Evolutionary conservation across 2,888 invertebrate species (phyloP), one percentile per base, ranked within the genome.

Genomic region (Netelia fuscicornis): DNA sequence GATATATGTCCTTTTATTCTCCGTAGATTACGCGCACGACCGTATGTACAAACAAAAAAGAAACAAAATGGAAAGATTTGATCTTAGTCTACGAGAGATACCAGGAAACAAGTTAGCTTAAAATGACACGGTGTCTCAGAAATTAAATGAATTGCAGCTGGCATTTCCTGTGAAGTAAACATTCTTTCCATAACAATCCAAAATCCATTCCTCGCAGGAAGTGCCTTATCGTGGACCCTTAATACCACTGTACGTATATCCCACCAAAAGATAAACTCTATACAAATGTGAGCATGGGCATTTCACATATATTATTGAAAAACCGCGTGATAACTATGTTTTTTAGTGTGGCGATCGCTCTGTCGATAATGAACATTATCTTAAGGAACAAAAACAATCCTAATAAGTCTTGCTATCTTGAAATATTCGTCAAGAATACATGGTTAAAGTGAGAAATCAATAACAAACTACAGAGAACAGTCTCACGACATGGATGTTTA

Each of bases 401-500:
- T 30, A 30, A 30, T 8, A 6, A 37, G 5, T 37, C 6, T 37
- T 6, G 37, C 37, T 5, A 37, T 6, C 37, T 37, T 37, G 37
- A 37, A 37, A 37, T 6, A 37, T 37, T 5, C 5, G 1, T 6
- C 5, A 37, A 37, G 37, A 37, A 37, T 37, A 37, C 37, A 37
- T 37, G 48, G 11, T 65, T 65, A 65, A 76, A 20, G 58, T 23
- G 76, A 30, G 60, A 25, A 78, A 78, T 70, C 30, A 78, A 77
- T 74, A 13, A 48, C 65, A 80, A 80, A 60, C 58, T 58, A 60
- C 13, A 62, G 6, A 13, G 48, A 70, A 67, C 60, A 65, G 86
- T 90, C 89, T 91, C 92, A 93, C 93, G 93, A 92, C 91, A 93
- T 92, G 90, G 91, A 90, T 93, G 92, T 93, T 93, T 93, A 93